A percentile compares a stretch with the other conserved stretches of the same genome.
Evolutionary conservation across 1,140 invertebrate species (phyloP).

Genomic region (Drosophila murphyi): DNA sequence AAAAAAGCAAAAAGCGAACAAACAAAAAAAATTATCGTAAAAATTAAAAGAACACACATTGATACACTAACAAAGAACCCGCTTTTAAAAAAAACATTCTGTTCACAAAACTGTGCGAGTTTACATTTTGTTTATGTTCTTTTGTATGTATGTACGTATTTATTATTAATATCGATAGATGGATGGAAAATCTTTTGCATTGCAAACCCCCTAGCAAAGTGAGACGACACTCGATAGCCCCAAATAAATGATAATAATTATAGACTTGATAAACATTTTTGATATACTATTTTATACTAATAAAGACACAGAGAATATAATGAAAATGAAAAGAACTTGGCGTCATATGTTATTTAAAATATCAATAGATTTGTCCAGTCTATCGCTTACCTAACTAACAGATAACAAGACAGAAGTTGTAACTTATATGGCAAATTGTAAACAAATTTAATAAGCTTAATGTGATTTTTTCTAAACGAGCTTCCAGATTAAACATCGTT

Average conservation of each 20-base stretch:
- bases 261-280: conserved; percentile 81
- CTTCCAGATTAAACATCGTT: neutral
- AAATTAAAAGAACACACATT: conserved; percentile 55
- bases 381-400: neutral
- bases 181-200: conserved; percentile 58
- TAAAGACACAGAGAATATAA: conserved; percentile 72
- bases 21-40: neutral
- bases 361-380: neutral
- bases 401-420: neutral
- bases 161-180: conserved; percentile 51
- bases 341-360: neutral
- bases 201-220: conserved; percentile 46
- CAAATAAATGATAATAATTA: conserved; percentile 80
- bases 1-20: conserved; percentile 36
- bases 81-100: conserved; percentile 54
- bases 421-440: neutral
- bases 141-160: conserved; percentile 54
- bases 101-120: conserved; percentile 57
- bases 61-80: conserved; percentile 50
- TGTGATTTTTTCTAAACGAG: no score
- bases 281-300: conserved; percentile 81
- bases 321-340: conserved; percentile 9
- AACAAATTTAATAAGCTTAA: neutral
- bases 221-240: conserved; percentile 53
- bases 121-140: conserved; percentile 54